Evolutionary conservation across 1,140 invertebrate species (phyloP).

Genomic region (fruit fly (Drosophila melanogaster)): DNA sequence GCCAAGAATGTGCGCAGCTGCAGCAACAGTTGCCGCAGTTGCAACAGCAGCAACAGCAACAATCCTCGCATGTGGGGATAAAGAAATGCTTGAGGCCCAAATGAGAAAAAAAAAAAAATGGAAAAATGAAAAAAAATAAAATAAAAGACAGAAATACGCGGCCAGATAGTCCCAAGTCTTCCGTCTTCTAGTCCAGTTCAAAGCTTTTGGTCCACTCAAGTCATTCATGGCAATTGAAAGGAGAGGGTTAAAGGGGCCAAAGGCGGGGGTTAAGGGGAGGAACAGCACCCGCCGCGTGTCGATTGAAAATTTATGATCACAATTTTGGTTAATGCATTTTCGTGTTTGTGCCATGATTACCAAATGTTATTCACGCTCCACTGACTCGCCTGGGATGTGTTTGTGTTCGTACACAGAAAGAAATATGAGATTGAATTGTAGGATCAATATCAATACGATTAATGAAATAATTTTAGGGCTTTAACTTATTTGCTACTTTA

Average conservation of each 20-base stretch:
- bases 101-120: background rate
- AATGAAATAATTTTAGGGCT: background rate
- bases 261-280: constrained; percentile 36
- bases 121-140: constrained; percentile 1
- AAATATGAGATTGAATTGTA: constrained; percentile 1
- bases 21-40: constrained; percentile 47
- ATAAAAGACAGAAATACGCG: constrained; percentile 32
- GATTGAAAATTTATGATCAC: constrained; percentile 83
- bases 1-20: constrained; percentile 79
- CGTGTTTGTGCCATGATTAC: constrained; percentile 83
- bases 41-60: constrained; percentile 28
- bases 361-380: constrained; percentile 83
- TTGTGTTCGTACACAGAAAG: constrained; percentile 10
- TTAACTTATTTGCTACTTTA: too few species aligned
- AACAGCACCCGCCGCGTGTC: constrained; percentile 80
- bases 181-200: constrained; percentile 69
- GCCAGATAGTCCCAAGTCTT: constrained; percentile 53
- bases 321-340: constrained; percentile 84
- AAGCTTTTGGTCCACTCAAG: constrained; percentile 56
- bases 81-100: constrained; percentile 47
- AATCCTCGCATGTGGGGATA: constrained; percentile 44
- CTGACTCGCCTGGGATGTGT: constrained; percentile 59
- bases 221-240: constrained; percentile 63
- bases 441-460: background rate
- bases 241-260: constrained; percentile 13